Conservation (phyloP, 2,888 invertebrate genomes). For the Fragum fragum region DNA sequence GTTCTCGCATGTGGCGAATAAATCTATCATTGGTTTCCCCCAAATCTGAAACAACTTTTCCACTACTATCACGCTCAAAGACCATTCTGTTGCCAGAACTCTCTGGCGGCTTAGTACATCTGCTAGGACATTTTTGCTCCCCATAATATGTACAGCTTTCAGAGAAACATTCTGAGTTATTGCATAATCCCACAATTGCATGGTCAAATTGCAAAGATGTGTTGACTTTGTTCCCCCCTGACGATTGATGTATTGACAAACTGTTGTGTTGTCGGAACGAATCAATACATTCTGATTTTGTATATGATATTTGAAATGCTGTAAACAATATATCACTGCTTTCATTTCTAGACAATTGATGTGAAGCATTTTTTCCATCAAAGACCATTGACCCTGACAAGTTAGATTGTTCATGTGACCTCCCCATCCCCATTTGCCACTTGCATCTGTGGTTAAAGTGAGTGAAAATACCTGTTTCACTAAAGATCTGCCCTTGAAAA, state of each 20-base stretch:
- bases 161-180: conserved; percentile 21
- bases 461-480: conserved; percentile 2
- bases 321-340: conserved; percentile 10
- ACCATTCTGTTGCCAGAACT: conserved; percentile 19
- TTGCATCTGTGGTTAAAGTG: conserved; percentile 20
- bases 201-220: conserved; percentile 7
- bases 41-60: conserved; percentile 1
- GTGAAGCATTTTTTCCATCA: conserved; percentile 2
- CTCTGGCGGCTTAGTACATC: conserved; percentile 10
- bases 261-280: conserved; percentile 32
- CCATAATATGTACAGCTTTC: conserved; percentile 48
- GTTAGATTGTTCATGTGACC: conserved; percentile 18
- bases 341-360: conserved; percentile 26
- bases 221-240: conserved; percentile 27
- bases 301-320: conserved; percentile 29
- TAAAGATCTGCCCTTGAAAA: conserved; percentile 28
- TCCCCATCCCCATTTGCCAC: conserved; percentile 15
- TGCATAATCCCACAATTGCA: conserved; percentile 35
- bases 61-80: conserved; percentile 6
- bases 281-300: not conserved
- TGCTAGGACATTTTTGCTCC: conserved; percentile 9
- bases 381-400: conserved; percentile 9
- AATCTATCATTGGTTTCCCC: conserved; percentile 21
- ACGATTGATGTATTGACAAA: conserved; percentile 30
- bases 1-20: conserved; percentile 15